These are phyloP conservation scores for Drosophila nikananu DNA, from an alignment of 1,140 invertebrate species.

Conservation along the genomic window DNA sequence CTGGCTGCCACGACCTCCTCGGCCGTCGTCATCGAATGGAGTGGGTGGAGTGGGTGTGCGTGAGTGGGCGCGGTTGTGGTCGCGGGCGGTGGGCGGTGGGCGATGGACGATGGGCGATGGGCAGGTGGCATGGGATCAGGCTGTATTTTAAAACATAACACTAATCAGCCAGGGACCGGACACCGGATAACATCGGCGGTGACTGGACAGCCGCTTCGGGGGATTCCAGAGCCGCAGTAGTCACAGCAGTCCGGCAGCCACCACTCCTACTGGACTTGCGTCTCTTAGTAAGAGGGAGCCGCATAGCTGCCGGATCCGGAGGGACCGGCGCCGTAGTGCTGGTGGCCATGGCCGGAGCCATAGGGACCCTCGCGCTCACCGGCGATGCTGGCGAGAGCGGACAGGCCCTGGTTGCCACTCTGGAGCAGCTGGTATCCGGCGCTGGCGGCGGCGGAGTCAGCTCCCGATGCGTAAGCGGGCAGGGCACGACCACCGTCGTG, in stretches of 20 bases:
- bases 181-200: slow-evolving; percentile 3
- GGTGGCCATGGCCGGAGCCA: slow-evolving; percentile 41
- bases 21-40: slow-evolving; percentile 15
- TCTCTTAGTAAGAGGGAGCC: slow-evolving; percentile 56
- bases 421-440: slow-evolving; percentile 80
- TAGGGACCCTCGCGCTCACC: slow-evolving; percentile 64
- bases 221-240: slow-evolving; percentile 28
- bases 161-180: slow-evolving; percentile 52
- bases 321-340: slow-evolving; percentile 57
- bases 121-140: slow-evolving; percentile 46
- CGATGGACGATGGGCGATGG: slow-evolving; percentile 16
- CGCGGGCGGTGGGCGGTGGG: slow-evolving; percentile 8
- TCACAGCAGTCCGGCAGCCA: slow-evolving; percentile 7
- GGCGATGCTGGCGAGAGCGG: slow-evolving; percentile 74
- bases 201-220: slow-evolving; percentile 43
- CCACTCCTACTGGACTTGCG: not conserved
- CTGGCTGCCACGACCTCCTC: slow-evolving; percentile 36
- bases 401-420: slow-evolving; percentile 75
- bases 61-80: slow-evolving; percentile 8
- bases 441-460: slow-evolving; percentile 70
- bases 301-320: slow-evolving; percentile 49
- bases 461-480: slow-evolving; percentile 69
- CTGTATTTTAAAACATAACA: slow-evolving; percentile 52
- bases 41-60: slow-evolving; percentile 30
- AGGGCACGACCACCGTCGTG: slow-evolving; percentile 55